Conservation (phyloP, 2,797 vertebrate species). For the Pangasius djambal region DNA sequence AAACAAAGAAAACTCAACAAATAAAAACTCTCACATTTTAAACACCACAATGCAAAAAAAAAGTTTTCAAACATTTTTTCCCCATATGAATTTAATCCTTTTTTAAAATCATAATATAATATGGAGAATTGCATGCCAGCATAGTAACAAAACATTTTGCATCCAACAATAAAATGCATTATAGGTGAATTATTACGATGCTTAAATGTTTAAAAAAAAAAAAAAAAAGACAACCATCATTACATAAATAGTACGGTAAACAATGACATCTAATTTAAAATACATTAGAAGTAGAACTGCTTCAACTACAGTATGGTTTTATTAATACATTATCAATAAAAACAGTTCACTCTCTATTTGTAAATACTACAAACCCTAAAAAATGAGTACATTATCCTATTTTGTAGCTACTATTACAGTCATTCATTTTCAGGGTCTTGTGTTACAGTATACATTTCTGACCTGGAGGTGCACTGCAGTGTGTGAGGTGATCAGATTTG, state of each 20-base stretch:
- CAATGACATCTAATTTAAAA: neutral
- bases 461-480: neutral
- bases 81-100: neutral
- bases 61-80: neutral
- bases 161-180: neutral
- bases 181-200: neutral
- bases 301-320: neutral
- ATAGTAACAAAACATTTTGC: neutral
- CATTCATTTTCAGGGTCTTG: neutral
- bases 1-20: neutral
- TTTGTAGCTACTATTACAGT: neutral
- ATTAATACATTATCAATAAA: neutral
- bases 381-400: neutral
- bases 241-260: neutral
- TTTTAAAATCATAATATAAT: constrained; percentile 4
- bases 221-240: neutral
- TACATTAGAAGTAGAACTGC: neutral
- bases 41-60: neutral
- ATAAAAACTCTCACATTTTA: neutral
- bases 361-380: neutral
- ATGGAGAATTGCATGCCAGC: neutral
- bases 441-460: neutral
- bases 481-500: neutral
- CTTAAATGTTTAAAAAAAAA: neutral
- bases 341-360: neutral